phyloP scores from a whole-genome alignment of 2,888 invertebrate genomes.

The Dicyrtomina minuta region DNA sequence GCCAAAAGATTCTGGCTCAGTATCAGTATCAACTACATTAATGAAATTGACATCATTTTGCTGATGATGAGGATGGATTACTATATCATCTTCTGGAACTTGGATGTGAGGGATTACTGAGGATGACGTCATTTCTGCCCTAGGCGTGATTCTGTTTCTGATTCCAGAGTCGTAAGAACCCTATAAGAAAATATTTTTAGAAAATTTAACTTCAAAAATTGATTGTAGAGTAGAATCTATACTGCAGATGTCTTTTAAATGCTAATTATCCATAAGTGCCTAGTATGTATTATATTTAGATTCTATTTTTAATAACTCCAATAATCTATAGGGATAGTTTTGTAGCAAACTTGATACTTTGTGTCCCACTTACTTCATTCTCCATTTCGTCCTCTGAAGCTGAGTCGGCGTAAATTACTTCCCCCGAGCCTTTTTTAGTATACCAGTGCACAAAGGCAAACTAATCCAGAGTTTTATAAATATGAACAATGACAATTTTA shows the following conservation, averaged over 20 bases:
- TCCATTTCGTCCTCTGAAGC: conserved; percentile 62
- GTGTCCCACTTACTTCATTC: conserved; percentile 20
- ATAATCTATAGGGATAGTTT: neutral
- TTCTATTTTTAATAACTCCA: no score
- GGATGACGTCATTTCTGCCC: neutral
- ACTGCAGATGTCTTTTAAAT: neutral
- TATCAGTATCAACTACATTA: conserved; percentile 21
- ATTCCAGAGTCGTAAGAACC: no score
- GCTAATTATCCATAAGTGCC: no score
- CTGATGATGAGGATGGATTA: no score
- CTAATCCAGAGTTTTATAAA: conserved; percentile 54
- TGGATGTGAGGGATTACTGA: neutral
- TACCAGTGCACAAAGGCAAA: conserved; percentile 83
- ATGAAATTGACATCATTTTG: no score
- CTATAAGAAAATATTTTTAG: neutral
- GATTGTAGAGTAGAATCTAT: neutral
- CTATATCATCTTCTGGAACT: neutral
- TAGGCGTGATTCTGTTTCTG: conserved; percentile 7
- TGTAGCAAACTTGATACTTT: neutral
- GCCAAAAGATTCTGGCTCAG: neutral
- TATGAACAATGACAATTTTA: no score
- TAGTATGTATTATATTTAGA: no score
- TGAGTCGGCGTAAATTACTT: conserved; percentile 69
- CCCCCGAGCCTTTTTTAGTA: conserved; percentile 80
- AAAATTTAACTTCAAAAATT: neutral